A percentile compares a stretch with the other conserved stretches of the same genome.
Conservation (phyloP, 2,888 invertebrate species). For the Caenorhabditis parvicauda region DNA sequence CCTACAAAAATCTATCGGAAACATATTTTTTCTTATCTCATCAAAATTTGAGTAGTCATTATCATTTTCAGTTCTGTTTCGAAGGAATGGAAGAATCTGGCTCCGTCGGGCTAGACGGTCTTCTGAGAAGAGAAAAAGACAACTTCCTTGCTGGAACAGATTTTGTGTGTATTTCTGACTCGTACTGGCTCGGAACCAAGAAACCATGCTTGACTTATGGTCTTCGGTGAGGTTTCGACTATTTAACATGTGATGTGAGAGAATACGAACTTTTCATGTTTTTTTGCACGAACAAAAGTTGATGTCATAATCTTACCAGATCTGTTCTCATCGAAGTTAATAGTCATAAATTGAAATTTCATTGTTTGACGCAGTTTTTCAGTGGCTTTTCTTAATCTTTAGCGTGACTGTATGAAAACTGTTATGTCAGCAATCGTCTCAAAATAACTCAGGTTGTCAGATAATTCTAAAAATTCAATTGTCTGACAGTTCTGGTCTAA, state of each 20-base stretch:
- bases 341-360: too few species aligned
- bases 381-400: too few species aligned
- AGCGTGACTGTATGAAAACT: too few species aligned
- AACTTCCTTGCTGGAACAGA: conserved; percentile 71
- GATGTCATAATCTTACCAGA: too few species aligned
- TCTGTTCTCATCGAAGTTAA: too few species aligned
- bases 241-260: too few species aligned
- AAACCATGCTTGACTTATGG: conserved; percentile 97
- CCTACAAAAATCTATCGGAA: neutral
- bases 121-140: conserved; percentile 70
- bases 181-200: conserved; percentile 93
- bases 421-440: neutral
- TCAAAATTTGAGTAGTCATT: neutral
- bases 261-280: neutral
- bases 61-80: conserved; percentile 81
- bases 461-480: too few species aligned
- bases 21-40: neutral
- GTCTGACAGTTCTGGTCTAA: too few species aligned
- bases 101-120: conserved; percentile 87
- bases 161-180: conserved; percentile 95
- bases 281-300: too few species aligned
- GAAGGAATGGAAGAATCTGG: conserved; percentile 99
- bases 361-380: too few species aligned
- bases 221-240: too few species aligned
- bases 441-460: neutral